Base-by-base conservation (phyloP, 2,888 invertebrate species). In the Eilema depressum region DNA sequence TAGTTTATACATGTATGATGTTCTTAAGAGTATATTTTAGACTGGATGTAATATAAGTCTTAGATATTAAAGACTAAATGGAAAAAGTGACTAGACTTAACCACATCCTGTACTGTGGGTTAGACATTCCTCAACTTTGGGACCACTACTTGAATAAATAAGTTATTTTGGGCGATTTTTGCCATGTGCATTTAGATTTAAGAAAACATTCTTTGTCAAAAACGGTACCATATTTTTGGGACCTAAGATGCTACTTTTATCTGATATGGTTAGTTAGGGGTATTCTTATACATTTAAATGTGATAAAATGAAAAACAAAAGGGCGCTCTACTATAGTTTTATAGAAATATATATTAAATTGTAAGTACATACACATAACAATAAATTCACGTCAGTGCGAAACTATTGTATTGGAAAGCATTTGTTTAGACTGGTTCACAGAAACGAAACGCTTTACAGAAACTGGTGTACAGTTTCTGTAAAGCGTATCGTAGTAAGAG, bases 251-350 rank as follows among this genome's bases (percentile, higher is more conserved):
- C 53, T 62, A 63, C 23, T 63, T 66, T 66, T 53, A 10, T 30
- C 20, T 59, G 11, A 57, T 25, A 41, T 30, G 23, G 12, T 65
- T 69, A 62, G 68, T 53, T 70, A 72, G 73, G 47, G 68, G 20
- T 75, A 74, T 73, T 77, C 64, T 47, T 79, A 68, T 73, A 57
- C 26, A 73, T 56, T 71, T 60, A 73, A 76, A 81, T 82, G 81
- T 81, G 81, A 81, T 81, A 79, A 67, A 73, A 33, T 75, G 53
- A 75, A 61, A 75, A 75, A 28, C 30, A 69, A 71, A 74, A 74
- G 68, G 78, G 76, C 69, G 70, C 78, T 80, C 25, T 71, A 74
- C 47, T 57, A 57, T 56, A 57, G 65, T 69, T 64, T 30, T 67
- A 61, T 10, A 67, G 28, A 63, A 65, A 37, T 23, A 53, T 23